phyloP scores from a whole-genome alignment of 2,888 invertebrate genomes.

The Brachynemurus nebulosus region DNA sequence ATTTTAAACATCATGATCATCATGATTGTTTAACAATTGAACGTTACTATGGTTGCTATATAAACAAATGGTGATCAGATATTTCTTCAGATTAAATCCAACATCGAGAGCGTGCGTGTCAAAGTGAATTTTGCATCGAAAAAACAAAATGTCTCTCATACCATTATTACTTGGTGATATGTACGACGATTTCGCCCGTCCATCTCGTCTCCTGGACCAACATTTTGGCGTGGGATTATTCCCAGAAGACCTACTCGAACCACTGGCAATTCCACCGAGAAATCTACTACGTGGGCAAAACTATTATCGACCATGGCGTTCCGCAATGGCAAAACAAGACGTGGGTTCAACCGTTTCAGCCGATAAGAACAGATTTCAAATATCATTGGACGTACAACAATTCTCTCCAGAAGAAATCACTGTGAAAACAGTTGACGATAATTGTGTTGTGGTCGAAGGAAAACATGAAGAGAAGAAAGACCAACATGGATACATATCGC shows the following conservation, averaged over 20 bases:
- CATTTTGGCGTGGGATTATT: not conserved
- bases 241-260: not conserved
- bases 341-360: conserved; percentile 38
- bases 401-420: conserved; percentile 35
- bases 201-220: not conserved
- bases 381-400: conserved; percentile 51
- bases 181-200: not conserved
- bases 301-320: not conserved
- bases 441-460: conserved; percentile 33
- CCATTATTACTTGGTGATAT: not conserved
- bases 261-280: not conserved
- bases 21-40: too few species aligned
- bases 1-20: too few species aligned
- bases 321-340: conserved; percentile 28
- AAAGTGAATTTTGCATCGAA: too few species aligned
- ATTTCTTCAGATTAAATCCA: too few species aligned
- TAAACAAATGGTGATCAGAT: too few species aligned
- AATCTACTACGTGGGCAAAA: not conserved
- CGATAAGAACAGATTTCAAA: conserved; percentile 49
- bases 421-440: conserved; percentile 32
- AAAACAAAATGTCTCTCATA: conserved; percentile 4
- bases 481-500: conserved; percentile 34
- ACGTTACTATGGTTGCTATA: too few species aligned
- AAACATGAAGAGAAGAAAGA: conserved; percentile 36
- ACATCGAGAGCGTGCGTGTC: too few species aligned